Evolutionary conservation across 2,797 vertebrate genomes (phyloP), one percentile per base, ranked within the genome.

Genomic region (Sandelia bainsii): DNA sequence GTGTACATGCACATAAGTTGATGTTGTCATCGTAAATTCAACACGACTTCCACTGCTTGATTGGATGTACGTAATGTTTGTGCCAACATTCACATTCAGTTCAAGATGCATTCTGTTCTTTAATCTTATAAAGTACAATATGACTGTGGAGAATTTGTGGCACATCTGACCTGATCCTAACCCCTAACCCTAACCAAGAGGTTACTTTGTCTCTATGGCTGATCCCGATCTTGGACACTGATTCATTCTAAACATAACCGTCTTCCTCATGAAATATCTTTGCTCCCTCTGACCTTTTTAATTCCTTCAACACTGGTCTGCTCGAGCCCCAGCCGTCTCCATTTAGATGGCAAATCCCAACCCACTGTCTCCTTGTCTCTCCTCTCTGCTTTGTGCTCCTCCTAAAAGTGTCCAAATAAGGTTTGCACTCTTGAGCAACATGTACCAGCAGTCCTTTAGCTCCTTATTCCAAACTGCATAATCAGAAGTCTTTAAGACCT

Each of bases 11-110:
- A 27, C 22, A 54, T 56, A 62, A 62, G 23, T 1, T 19, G 23
- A 69, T 16, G 37, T 40, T 57, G 6, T 63, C 65, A 63, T 72
- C 45, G 81, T 78, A 89, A 83, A 86, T 82, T 76, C 65, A 64
- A 39, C 42, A 82, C 56, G 25, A 69, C 54, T 68, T 57, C 23
- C 19, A 46, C 57, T 45, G 25, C 25, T 25, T 2, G 25, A 25
- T 4, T 25, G 25, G 25, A 34, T 34, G 32, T 34, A 34, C 6
- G 8, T 34, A 42, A 13, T 42, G 13, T 42, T 20, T 58, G 42
- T 58, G 13, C 16, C 14, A 9, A 1, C 0, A 10, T 49, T 56
- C 8, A 42, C 20, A 54, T n/a, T 14, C n/a, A 51, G 23, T 62
- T 17, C 51, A 46, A 27, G 37, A 69, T 17, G 19, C 25, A 50